Evolutionary conservation across 2,113 vertebrate genomes (phyloP).

Genomic region (Trematomus loennbergii): DNA sequence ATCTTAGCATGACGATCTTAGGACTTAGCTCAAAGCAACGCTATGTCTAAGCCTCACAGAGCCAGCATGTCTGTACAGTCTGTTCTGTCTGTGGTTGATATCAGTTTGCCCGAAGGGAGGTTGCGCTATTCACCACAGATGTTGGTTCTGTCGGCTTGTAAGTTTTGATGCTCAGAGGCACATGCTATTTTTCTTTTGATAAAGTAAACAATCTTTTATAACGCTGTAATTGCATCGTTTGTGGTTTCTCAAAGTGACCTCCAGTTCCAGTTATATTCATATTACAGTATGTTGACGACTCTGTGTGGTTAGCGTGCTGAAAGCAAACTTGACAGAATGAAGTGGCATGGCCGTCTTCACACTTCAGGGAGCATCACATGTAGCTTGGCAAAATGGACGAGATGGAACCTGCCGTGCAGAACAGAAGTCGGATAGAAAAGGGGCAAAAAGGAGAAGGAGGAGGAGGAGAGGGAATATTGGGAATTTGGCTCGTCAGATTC

Average conservation of each 20-base stretch:
- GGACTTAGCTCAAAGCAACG: too few species aligned
- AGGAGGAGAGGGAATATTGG: constrained; percentile 13
- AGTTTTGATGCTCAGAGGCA: neutral
- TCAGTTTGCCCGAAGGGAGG: too few species aligned
- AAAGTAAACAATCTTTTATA: neutral
- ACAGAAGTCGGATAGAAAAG: neutral
- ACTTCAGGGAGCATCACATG: constrained; percentile 49
- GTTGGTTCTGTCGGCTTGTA: neutral
- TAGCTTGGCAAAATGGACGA: neutral
- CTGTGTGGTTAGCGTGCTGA: constrained; percentile 7
- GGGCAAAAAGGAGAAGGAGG: neutral
- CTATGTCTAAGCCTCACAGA: too few species aligned
- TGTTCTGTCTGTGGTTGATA: too few species aligned
- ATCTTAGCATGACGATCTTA: too few species aligned
- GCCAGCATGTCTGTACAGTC: too few species aligned
- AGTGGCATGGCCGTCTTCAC: constrained; percentile 50
- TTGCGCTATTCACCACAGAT: neutral
- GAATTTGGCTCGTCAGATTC: constrained; percentile 38
- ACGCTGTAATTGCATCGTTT: neutral
- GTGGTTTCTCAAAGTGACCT: constrained; percentile 5
- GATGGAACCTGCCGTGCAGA: neutral
- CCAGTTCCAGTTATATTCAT: constrained; percentile 1
- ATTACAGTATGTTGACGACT: neutral
- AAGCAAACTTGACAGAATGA: constrained; percentile 41
- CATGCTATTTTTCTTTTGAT: neutral